Evolutionary conservation across 2,797 vertebrate genomes (phyloP).

Genomic region (Amazona finschi): DNA sequence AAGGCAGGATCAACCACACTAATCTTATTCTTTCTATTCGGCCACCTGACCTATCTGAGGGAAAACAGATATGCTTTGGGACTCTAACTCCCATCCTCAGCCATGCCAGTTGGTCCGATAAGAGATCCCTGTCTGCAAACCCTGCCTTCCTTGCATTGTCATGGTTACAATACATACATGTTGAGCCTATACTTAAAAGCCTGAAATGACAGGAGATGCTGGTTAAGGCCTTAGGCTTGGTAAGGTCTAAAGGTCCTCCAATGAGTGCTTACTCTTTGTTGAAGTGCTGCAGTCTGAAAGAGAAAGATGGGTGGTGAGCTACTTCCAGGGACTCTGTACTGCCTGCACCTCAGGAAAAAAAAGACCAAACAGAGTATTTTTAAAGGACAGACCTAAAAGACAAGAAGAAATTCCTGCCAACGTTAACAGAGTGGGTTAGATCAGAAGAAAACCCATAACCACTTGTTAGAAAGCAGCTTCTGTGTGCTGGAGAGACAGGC

Average conservation of each 20-base stretch:
- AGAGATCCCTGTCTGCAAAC: neutral
- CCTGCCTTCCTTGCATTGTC: neutral
- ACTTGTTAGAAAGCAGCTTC: neutral
- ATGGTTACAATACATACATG: neutral
- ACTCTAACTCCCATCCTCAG: neutral
- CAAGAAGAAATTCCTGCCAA: neutral
- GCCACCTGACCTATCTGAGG: neutral
- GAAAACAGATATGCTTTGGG: neutral
- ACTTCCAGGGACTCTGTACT: neutral
- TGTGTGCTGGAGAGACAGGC: neutral
- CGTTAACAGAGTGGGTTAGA: neutral
- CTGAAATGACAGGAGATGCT: constrained; percentile 11
- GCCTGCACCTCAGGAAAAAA: neutral
- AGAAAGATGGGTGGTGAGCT: neutral
- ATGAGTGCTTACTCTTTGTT: neutral
- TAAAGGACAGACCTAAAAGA: neutral
- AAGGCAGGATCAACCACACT: neutral
- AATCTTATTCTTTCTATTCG: neutral
- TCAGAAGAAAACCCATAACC: neutral
- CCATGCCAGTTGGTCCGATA: neutral
- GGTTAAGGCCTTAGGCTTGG: neutral
- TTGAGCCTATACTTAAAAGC: constrained; percentile 32
- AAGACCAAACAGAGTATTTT: neutral
- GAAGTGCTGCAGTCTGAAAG: neutral
- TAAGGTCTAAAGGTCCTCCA: neutral